These are phyloP conservation scores for Sylvia atricapilla DNA, from an alignment of 2,113 vertebrate species.

Conservation along the genomic window DNA sequence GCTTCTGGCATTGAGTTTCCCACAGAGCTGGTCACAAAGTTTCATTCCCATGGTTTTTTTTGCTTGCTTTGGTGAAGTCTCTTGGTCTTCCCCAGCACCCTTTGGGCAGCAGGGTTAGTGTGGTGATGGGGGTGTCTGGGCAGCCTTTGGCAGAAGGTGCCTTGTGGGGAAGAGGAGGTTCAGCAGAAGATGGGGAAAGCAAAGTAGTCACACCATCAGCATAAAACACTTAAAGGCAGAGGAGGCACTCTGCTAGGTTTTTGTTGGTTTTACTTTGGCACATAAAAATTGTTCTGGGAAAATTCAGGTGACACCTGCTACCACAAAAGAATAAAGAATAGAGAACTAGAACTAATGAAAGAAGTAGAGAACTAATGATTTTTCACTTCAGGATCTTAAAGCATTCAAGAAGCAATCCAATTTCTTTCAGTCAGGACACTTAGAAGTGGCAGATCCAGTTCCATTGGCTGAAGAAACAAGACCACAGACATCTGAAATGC, in stretches of 20 bases:
- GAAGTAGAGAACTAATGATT: not conserved
- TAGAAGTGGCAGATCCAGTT: not conserved
- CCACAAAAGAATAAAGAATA: not conserved
- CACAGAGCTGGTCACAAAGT: not conserved
- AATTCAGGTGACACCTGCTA: not conserved
- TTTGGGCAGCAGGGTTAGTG: not conserved
- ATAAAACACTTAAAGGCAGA: not conserved
- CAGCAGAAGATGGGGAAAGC: not conserved
- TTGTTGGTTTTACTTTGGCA: not conserved
- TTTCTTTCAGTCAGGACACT: not conserved
- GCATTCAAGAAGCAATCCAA: not conserved
- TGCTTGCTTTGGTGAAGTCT: not conserved
- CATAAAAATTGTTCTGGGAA: not conserved
- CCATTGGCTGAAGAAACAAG: not conserved
- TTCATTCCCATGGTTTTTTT: not conserved
- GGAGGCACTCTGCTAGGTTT: not conserved
- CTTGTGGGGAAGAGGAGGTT: not conserved
- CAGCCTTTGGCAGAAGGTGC: not conserved
- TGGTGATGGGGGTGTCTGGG: not conserved
- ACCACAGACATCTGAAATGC: rapidly evolving
- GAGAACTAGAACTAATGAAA: not conserved
- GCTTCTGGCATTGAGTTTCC: not conserved
- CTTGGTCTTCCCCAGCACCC: not conserved
- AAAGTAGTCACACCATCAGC: not conserved
- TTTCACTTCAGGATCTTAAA: not conserved